Percentiles rank a stretch among this genome's conserved stretches.
Evolutionary conservation across 2,113 vertebrate genomes (phyloP).

Genomic region (Arenaria interpres): DNA sequence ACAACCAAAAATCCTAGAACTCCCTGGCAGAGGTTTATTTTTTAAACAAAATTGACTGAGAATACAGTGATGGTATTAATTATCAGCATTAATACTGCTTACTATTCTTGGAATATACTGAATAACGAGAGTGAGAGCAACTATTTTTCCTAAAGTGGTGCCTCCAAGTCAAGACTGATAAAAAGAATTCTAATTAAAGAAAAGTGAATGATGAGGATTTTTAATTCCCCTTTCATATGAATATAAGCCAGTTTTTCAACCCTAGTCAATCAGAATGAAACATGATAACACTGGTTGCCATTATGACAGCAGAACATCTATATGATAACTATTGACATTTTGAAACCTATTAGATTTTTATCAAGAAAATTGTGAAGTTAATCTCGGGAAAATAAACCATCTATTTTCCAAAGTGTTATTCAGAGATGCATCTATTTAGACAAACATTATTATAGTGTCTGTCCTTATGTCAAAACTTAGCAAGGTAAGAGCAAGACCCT

Average conservation of each 20-base stretch:
- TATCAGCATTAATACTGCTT: neutral
- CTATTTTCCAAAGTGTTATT: neutral
- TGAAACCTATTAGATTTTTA: neutral
- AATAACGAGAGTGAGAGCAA: neutral
- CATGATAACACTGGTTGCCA: neutral
- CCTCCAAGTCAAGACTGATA: neutral
- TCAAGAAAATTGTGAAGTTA: neutral
- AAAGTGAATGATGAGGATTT: neutral
- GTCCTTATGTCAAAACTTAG: neutral
- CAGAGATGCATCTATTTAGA: neutral
- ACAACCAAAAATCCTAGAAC: neutral
- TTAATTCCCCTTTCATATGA: neutral
- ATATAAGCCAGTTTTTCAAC: neutral
- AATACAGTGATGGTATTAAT: neutral
- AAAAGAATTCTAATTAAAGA: neutral
- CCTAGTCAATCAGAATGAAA: neutral
- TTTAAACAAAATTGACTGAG: neutral
- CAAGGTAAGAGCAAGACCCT: neutral
- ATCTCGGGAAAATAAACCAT: neutral
- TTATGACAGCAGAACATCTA: neutral
- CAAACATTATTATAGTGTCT: neutral
- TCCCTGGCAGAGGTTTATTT: neutral
- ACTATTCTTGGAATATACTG: neutral
- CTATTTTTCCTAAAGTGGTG: neutral
- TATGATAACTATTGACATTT: neutral